A percentile compares a stretch with the other conserved stretches of the same genome.
Conservation (phyloP, 2,888 invertebrate genomes). For the Pelosia muscerda region DNA sequence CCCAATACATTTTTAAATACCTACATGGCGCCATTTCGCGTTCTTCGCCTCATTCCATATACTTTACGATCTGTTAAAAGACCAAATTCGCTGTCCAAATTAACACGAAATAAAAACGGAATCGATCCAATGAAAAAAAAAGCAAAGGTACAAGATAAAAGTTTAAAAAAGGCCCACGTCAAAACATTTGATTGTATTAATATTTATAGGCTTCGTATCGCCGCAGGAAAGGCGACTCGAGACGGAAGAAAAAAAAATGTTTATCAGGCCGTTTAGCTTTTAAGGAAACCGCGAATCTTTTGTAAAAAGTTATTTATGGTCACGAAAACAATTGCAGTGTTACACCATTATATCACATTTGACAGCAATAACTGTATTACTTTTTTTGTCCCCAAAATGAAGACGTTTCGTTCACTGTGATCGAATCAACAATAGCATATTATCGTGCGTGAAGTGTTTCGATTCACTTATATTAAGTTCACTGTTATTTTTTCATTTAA, state of each 20-base stretch:
- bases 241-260: slow-evolving; percentile 80
- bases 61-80: slow-evolving; percentile 88
- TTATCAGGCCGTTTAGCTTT: slow-evolving; percentile 86
- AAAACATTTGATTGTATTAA: slow-evolving; percentile 88
- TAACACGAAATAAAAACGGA: slow-evolving; percentile 86
- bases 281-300: slow-evolving; percentile 86
- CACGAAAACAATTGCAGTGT: slow-evolving; percentile 85
- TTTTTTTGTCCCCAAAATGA: slow-evolving; percentile 76
- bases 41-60: slow-evolving; percentile 60
- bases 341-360: slow-evolving; percentile 83
- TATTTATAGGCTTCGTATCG: slow-evolving; percentile 84
- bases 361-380: slow-evolving; percentile 84
- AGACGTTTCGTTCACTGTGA: slow-evolving; percentile 74
- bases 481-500: slow-evolving; percentile 46
- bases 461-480: slow-evolving; percentile 57
- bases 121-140: slow-evolving; percentile 82
- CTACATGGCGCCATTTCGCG: slow-evolving; percentile 76
- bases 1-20: slow-evolving; percentile 58
- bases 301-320: slow-evolving; percentile 85
- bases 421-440: slow-evolving; percentile 65
- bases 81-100: slow-evolving; percentile 86
- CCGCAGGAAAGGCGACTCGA: slow-evolving; percentile 80
- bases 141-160: slow-evolving; percentile 85
- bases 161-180: slow-evolving; percentile 86
- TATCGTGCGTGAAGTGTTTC: slow-evolving; percentile 62